Evolutionary conservation across 2,113 vertebrate genomes (phyloP), one percentile per base, ranked within the genome.

Genomic region (Gallinago media): DNA sequence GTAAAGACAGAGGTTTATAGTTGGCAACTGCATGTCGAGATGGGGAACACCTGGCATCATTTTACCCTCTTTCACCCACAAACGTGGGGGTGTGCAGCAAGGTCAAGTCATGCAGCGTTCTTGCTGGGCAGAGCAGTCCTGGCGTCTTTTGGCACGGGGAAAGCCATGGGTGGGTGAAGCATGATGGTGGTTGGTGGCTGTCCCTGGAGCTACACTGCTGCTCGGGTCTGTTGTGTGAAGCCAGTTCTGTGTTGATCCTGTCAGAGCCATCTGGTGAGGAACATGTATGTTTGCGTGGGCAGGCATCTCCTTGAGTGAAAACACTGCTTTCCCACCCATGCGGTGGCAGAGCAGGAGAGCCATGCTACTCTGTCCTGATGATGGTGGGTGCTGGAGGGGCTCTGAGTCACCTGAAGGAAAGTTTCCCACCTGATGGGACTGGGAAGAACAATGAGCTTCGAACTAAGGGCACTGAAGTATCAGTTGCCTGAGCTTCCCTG

Each of bases 121-220:
- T 42, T 66, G 10, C 6, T 4, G n/a, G 61, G 13, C 31, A 63
- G 63, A 84, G 25, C 12, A 50, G 4, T 52, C 34, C 54, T 32
- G 23, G 44, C 7, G 6, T 77, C 44, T n/a, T 76, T 63, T 68
- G 36, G 49, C 34, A 26, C 1, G 1, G 40, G 31, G 34, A 89
- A 80, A 66, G 16, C 31, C 25, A 16, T 0, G 1, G 44, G 44
- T 29, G 21, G 42, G 44, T 2, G 12, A 61, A 1, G 3, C 3
- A 0, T 55, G 34, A 7, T 42, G 31, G 3, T 34, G 13, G 20
- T 42, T 1, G 4, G 8, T 47, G 55, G 21, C 40, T 29, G 46
- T 61, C 50, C 32, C 26, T 42, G 50, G 17, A 66, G 32, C 15
- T 67, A 32, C 7, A 3, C 8, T 54, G 61, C 12, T 75, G 47